phyloP scores from a whole-genome alignment of 2,113 vertebrate genomes.

The Nothobranchius furzeri region DNA sequence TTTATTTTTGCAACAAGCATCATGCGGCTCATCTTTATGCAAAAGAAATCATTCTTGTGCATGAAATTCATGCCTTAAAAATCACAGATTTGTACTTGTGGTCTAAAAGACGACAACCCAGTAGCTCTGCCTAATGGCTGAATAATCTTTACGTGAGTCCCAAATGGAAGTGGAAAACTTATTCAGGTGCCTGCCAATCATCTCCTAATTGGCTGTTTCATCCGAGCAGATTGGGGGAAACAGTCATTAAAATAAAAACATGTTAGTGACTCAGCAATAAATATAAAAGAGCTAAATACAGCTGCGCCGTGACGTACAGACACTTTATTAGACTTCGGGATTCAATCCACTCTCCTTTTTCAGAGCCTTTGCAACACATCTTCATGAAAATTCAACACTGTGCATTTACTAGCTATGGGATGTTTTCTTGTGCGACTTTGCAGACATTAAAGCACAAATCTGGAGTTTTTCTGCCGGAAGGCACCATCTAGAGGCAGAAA shows the following conservation, averaged over 20 bases:
- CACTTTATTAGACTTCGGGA: not conserved
- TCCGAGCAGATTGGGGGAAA: slow-evolving; percentile 7
- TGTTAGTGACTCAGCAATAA: slow-evolving; percentile 6
- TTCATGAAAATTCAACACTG: not conserved
- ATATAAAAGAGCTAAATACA: not conserved
- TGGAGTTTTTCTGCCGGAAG: too few species aligned
- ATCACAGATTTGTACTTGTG: slow-evolving; percentile 5
- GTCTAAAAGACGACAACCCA: slow-evolving; percentile 6
- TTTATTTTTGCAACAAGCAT: slow-evolving; percentile 5
- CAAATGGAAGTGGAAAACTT: slow-evolving; percentile 23
- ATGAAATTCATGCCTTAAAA: not conserved
- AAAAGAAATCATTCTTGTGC: not conserved
- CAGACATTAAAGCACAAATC: too few species aligned
- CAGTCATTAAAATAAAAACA: slow-evolving; percentile 35
- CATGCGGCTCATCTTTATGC: not conserved
- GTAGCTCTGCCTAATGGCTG: slow-evolving; percentile 27
- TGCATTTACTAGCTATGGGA: not conserved
- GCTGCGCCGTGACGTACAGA: not conserved
- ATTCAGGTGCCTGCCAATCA: slow-evolving; percentile 27
- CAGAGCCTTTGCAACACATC: not conserved
- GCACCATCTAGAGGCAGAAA: too few species aligned
- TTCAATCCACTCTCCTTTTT: not conserved
- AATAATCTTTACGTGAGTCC: slow-evolving; percentile 17
- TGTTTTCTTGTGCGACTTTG: too few species aligned
- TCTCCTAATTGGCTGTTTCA: slow-evolving; percentile 37